Percentiles rank a stretch among this genome's conserved stretches.
Evolutionary conservation across 2,797 vertebrate genomes (phyloP).

Genomic region (Pristis pectinata): DNA sequence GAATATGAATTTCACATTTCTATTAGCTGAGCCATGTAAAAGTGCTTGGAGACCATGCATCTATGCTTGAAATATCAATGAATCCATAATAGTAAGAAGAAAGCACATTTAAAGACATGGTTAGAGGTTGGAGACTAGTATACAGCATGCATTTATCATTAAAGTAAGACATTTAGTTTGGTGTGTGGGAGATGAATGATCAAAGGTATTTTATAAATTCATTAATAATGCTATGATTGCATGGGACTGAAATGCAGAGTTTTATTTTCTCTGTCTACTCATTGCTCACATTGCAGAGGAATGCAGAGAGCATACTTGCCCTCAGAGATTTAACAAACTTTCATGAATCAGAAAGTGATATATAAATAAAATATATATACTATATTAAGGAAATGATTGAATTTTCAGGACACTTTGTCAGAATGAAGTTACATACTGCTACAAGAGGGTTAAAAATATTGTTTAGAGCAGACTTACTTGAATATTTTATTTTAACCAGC

Average conservation of each 20-base stretch:
- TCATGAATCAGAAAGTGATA: not conserved
- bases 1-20: not conserved
- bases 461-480: constrained; percentile 12
- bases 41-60: not conserved
- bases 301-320: not conserved
- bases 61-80: not conserved
- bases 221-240: not conserved
- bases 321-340: not conserved
- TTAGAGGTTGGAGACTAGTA: not conserved
- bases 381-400: not conserved
- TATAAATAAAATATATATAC: too few relatives aligned
- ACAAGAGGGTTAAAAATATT: constrained; percentile 14
- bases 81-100: not conserved
- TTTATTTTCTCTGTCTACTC: not conserved
- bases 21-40: not conserved
- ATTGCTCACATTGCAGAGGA: not conserved
- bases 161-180: not conserved
- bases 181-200: not conserved
- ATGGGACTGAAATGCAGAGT: not conserved
- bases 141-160: not conserved
- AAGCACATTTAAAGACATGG: not conserved
- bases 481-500: constrained; percentile 14
- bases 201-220: not conserved
- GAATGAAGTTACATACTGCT: not conserved
- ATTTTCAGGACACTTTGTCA: not conserved